Conservation (phyloP, 2,888 invertebrate species). For the Polyommatus icarus region DNA sequence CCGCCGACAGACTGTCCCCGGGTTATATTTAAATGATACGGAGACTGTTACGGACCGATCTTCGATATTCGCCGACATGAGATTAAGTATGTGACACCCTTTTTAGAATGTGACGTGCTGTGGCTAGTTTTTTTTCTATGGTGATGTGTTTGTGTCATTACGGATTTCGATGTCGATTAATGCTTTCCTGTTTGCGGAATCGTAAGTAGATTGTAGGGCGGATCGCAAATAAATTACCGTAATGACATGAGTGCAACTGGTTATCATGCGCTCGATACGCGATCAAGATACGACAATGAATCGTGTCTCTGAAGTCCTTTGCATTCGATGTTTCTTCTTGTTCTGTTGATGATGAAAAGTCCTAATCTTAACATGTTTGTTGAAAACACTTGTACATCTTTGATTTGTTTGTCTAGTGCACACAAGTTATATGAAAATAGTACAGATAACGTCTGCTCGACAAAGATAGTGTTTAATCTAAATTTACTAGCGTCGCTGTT, state of each 20-base stretch:
- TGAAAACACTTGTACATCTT: not conserved
- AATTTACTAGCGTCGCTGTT: conserved; percentile 2
- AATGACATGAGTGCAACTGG: conserved; percentile 27
- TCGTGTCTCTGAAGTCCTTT: not conserved
- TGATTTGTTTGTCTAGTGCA: conserved; percentile 15
- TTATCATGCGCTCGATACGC: conserved; percentile 18
- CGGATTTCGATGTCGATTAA: conserved; percentile 24
- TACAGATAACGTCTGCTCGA: conserved; percentile 14
- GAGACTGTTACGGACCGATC: conserved; percentile 65
- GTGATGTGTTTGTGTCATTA: conserved; percentile 35
- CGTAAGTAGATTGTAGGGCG: conserved; percentile 28
- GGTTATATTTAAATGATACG: conserved; percentile 79
- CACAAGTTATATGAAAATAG: conserved; percentile 16
- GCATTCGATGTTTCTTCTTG: not conserved
- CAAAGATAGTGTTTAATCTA: conserved; percentile 17
- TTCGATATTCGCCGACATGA: conserved; percentile 70
- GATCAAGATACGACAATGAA: not conserved
- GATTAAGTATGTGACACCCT: conserved; percentile 73
- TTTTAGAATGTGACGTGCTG: conserved; percentile 46
- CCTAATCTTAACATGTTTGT: not conserved
- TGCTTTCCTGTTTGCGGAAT: conserved; percentile 24
- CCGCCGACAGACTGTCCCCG: conserved; percentile 74
- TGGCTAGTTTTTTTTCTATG: conserved; percentile 36
- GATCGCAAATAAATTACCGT: conserved; percentile 14
- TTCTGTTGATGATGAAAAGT: not conserved